Evolutionary conservation across 2,888 invertebrate genomes (phyloP).

Genomic region (Tolmerus cingulatus): DNA sequence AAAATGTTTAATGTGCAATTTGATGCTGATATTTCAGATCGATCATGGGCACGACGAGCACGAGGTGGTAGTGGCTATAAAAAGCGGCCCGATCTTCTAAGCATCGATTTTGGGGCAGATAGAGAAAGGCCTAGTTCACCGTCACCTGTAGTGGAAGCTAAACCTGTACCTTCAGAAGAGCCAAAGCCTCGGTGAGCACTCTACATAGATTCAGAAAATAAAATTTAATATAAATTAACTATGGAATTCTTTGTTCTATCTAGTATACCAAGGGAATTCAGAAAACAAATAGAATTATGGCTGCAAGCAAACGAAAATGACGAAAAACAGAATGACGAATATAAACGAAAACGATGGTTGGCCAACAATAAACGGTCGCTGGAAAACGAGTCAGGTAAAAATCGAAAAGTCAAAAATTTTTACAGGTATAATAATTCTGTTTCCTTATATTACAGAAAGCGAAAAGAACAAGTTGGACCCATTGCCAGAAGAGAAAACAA

Average conservation of each 20-base stretch:
- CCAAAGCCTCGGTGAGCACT: constrained; percentile 67
- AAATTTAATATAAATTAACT: background rate
- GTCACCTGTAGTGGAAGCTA: constrained; percentile 69
- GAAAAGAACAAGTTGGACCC: constrained; percentile 79
- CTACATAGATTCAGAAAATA: constrained; percentile 47
- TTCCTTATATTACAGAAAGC: constrained; percentile 69
- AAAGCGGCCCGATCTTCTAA: constrained; percentile 80
- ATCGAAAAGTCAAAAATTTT: background rate
- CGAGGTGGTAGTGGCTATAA: constrained; percentile 73
- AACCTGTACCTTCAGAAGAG: constrained; percentile 62
- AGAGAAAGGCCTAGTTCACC: constrained; percentile 77
- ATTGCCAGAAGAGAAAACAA: constrained; percentile 74
- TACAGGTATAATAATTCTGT: background rate
- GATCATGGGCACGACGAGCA: constrained; percentile 86
- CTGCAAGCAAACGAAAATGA: constrained; percentile 85
- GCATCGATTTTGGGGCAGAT: constrained; percentile 76
- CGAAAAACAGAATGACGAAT: constrained; percentile 76
- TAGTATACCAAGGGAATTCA: constrained; percentile 76
- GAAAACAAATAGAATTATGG: constrained; percentile 92
- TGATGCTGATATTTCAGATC: constrained; percentile 66
- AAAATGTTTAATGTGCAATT: background rate
- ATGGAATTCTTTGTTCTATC: constrained; percentile 1
- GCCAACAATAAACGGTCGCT: constrained; percentile 79
- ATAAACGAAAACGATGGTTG: constrained; percentile 72
- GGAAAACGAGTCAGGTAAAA: constrained; percentile 84